phyloP scores from a whole-genome alignment of 2,888 invertebrate genomes.

The Taphrorychus bicolor region DNA sequence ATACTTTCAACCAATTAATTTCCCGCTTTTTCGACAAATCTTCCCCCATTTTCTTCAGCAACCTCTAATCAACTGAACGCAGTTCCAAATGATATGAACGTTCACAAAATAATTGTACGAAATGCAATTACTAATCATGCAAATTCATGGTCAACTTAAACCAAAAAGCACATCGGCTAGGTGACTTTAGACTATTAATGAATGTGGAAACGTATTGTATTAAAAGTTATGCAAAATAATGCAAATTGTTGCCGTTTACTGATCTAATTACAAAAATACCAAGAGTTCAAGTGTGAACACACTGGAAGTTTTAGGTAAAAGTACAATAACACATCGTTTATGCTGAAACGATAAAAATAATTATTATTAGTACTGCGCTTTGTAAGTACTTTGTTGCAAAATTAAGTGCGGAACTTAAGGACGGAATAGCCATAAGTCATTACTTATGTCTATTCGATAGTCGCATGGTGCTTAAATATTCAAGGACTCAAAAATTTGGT shows the following conservation, averaged over 20 bases:
- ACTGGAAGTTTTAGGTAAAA: no score
- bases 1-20: conserved; percentile 74
- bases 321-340: no score
- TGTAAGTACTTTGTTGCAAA: no score
- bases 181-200: neutral
- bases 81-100: neutral
- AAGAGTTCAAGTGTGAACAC: neutral
- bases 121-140: neutral
- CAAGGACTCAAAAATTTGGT: no score
- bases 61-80: neutral
- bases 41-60: neutral
- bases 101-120: neutral
- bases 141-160: neutral
- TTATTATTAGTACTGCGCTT: no score
- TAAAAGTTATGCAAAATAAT: conserved; percentile 25
- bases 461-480: no score
- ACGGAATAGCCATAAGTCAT: no score
- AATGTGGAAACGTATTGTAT: neutral
- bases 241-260: conserved; percentile 19
- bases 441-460: no score
- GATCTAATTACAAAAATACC: conserved; percentile 18
- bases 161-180: neutral
- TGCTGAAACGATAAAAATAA: no score
- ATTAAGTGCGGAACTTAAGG: no score
- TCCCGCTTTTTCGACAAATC: conserved; percentile 62